Conservation (phyloP, 2,888 invertebrate genomes). For the Drosophila nigricruria region DNA sequence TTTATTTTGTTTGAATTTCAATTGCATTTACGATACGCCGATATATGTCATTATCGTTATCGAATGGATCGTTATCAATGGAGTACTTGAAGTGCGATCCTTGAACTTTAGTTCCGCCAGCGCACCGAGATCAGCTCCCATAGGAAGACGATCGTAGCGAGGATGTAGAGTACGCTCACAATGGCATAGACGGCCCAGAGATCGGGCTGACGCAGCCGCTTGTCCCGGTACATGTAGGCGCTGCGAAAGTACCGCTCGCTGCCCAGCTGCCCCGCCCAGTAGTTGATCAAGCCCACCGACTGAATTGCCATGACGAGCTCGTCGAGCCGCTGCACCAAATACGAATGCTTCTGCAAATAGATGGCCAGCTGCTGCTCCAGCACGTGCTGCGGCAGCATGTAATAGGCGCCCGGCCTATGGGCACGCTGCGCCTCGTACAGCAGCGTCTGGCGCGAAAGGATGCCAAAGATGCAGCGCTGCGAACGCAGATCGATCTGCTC, state of each 20-base stretch:
- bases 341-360: constrained; percentile 59
- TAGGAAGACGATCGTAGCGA: constrained; percentile 49
- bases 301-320: constrained; percentile 48
- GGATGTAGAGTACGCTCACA: constrained; percentile 20
- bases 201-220: constrained; percentile 43
- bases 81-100: not conserved
- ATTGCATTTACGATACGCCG: not conserved
- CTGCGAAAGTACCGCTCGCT: constrained; percentile 46
- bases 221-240: constrained; percentile 33
- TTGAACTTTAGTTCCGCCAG: not conserved
- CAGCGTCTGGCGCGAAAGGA: constrained; percentile 50
- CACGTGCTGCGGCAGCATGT: constrained; percentile 43
- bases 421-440: constrained; percentile 25
- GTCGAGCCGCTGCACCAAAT: constrained; percentile 50
- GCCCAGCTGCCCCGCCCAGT: constrained; percentile 44
- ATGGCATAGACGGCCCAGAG: constrained; percentile 50
- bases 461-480: constrained; percentile 27
- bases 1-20: not conserved
- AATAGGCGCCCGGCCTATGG: constrained; percentile 43
- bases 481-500: constrained; percentile 38
- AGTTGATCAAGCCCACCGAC: constrained; percentile 54
- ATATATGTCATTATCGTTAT: not conserved
- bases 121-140: constrained; percentile 50
- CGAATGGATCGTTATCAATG: not conserved
- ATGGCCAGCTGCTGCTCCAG: constrained; percentile 58